Evolutionary conservation across 23 tunicate species (phyloP).

Genomic region (Phallusia fumigata): DNA sequence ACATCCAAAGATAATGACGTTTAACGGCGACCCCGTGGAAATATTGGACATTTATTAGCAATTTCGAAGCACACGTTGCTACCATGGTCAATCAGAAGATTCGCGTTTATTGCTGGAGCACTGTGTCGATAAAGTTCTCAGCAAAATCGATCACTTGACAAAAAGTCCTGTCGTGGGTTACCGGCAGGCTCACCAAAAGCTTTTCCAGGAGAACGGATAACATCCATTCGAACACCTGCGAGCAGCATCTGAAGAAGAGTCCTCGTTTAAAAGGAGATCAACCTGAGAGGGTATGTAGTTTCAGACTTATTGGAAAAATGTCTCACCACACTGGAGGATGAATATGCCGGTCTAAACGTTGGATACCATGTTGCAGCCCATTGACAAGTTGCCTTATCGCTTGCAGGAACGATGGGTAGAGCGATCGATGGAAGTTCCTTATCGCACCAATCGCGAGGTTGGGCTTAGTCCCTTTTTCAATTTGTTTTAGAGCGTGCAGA

Average conservation of each 20-base stretch:
- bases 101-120: constrained; percentile 12
- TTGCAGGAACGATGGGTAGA: constrained; percentile 15
- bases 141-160: constrained; percentile 6
- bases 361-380: not conserved
- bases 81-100: not conserved
- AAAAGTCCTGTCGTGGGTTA: not conserved
- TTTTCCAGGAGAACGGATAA: constrained; percentile 3
- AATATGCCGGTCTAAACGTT: constrained; percentile 17
- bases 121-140: not conserved
- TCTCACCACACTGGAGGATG: not conserved
- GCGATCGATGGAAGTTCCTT: constrained; percentile 14
- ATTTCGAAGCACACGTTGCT: constrained; percentile 3
- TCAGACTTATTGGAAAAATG: constrained; percentile 16
- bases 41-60: constrained; percentile 7
- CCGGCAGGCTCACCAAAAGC: constrained; percentile 16
- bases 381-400: constrained; percentile 12
- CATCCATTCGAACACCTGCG: not conserved
- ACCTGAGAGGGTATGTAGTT: not conserved
- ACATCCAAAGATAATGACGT: not conserved
- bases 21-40: constrained; percentile 12
- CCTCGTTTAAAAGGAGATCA: constrained; percentile 7
- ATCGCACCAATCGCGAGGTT: constrained; percentile 6
- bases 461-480: constrained; percentile 2
- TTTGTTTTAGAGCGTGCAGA: constrained; percentile 3
- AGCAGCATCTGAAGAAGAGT: constrained; percentile 8